Evolutionary conservation across 1,140 invertebrate genomes (phyloP), one percentile per base, ranked within the genome.

Genomic region (Araneus ventricosus): DNA sequence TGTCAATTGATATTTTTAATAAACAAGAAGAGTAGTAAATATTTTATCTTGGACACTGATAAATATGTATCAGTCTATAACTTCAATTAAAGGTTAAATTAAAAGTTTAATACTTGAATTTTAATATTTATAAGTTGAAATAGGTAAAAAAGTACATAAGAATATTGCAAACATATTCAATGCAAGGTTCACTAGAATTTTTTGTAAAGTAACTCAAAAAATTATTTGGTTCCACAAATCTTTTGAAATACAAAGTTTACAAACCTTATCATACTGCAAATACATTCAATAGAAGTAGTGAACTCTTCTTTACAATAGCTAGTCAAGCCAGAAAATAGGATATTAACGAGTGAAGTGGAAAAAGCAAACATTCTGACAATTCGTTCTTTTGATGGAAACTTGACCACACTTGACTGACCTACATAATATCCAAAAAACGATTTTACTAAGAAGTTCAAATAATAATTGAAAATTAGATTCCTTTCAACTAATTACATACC

Each of bases 221-320:
- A 8, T 14, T 17, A 17, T 52, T 14, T 14, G 45, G 10, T 4
- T 14, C 45, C 6, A 63, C 4, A 63, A 52, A 87, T 87, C 24
- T 37, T 37, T 20, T 61, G 8, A 14, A 87, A 27, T n/a, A 63
- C 34, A 34, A 89, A 79, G 10, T 14, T 14, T 41, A 63, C 30
- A 39, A 63, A 88, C 86, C 86, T 63, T 30, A 88, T 88, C 57
- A 88, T 61, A n/a, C 30, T 89, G 34, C 88, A 80, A 57, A 90
- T 80, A 27, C 70, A 59, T 59, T 52, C 45, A 80, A 59, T 27
- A 24, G 79, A 59, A 37, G 7, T n/a, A 22, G 14, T 8, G n/a
- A 37, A 59, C 20, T 59, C 27, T 90, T 80, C 52, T 39, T 14
- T n/a, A n/a, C 22, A 39, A 70, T 57, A 82, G 24, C 34, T 90